These are phyloP conservation scores for Carterocephalus palaemon DNA, from an alignment of 2,888 invertebrate species.

Conservation along the genomic window DNA sequence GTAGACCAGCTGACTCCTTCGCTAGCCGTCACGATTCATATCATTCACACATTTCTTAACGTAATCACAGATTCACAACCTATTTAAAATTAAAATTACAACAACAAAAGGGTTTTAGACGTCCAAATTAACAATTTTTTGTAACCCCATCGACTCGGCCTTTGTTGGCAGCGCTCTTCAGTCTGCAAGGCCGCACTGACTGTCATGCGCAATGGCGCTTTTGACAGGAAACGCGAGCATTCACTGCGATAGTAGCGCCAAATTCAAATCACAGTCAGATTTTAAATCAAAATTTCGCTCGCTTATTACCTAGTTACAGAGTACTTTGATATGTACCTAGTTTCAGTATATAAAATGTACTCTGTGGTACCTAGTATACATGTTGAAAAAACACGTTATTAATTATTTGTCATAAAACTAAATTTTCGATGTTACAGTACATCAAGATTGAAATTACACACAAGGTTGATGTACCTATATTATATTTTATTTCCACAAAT, in stretches of 20 bases:
- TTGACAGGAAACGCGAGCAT: constrained; percentile 77
- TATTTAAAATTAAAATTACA: constrained; percentile 78
- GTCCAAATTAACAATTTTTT: constrained; percentile 78
- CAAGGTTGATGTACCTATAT: no score
- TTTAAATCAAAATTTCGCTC: constrained; percentile 25
- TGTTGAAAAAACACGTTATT: no score
- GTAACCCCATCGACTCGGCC: constrained; percentile 80
- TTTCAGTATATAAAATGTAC: no score
- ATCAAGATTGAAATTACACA: no score
- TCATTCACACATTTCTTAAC: constrained; percentile 78
- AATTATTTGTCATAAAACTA: no score
- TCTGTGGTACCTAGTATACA: no score
- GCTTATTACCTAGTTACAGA: no score
- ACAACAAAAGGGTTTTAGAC: constrained; percentile 75
- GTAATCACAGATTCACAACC: constrained; percentile 81
- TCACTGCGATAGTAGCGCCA: constrained; percentile 74
- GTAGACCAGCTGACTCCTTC: constrained; percentile 85
- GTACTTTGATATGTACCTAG: no score
- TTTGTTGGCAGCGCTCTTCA: constrained; percentile 79
- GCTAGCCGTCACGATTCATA: constrained; percentile 80
- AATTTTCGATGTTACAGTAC: no score
- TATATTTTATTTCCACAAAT: no score
- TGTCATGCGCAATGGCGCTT: constrained; percentile 78
- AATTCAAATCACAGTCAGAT: constrained; percentile 60
- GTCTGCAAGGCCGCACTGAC: constrained; percentile 80